These are phyloP conservation scores for Proctacanthus coquilletti DNA, from an alignment of 1,140 invertebrate genomes.

Conservation along the genomic window DNA sequence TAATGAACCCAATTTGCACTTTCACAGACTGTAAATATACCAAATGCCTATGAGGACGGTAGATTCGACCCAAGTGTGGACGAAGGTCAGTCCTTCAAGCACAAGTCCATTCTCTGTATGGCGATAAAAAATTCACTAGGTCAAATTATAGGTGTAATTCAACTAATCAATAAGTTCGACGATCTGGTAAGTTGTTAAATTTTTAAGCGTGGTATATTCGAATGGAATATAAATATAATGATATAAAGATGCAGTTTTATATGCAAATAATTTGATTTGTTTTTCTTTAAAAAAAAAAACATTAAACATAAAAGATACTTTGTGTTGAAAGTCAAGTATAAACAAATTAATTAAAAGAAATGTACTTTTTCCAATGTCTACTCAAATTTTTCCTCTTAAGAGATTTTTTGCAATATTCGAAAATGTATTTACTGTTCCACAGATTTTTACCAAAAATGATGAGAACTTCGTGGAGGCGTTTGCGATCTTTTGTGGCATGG, in stretches of 20 bases:
- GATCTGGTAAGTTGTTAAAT: constrained; percentile 38
- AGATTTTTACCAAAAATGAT: constrained; percentile 72
- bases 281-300: no score
- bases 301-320: no score
- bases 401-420: neutral
- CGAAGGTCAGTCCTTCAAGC: constrained; percentile 57
- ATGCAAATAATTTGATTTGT: no score
- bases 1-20: neutral
- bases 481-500: constrained; percentile 95
- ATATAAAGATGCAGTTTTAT: no score
- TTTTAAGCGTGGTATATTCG: neutral
- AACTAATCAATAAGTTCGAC: constrained; percentile 86
- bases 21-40: constrained; percentile 67
- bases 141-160: constrained; percentile 83
- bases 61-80: constrained; percentile 82
- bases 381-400: neutral
- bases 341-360: neutral
- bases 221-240: no score
- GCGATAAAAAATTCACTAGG: constrained; percentile 79
- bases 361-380: neutral
- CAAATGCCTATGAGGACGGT: constrained; percentile 79
- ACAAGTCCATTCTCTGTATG: constrained; percentile 80
- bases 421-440: constrained; percentile 1
- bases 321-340: no score
- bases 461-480: constrained; percentile 92